Evolutionary conservation across 2,113 vertebrate genomes (phyloP), one percentile per base, ranked within the genome.

Genomic region (Rynchops niger): DNA sequence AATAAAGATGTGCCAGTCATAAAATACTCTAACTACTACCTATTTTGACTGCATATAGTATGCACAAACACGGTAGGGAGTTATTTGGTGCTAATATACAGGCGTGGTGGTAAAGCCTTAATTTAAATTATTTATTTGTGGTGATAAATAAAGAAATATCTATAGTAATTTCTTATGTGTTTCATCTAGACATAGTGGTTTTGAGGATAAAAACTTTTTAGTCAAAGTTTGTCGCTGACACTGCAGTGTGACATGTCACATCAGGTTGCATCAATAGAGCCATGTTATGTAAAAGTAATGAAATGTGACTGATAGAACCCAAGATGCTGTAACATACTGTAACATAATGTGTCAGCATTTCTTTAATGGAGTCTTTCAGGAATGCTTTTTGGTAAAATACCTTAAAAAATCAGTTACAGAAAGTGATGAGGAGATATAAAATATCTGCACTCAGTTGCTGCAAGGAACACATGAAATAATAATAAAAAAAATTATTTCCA

Each of bases 241-340:
- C 88, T 97, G 96, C 96, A 98, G 66, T 63, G 85, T 98, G 94
- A 96, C 88, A 93, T 97, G 95, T 97, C 97, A 98, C 93, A 96
- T 98, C 95, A 96, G 89, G 96, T 96, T 97, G 88, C 94, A 97
- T 98, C 97, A 98, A 95, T 93, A 96, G 91, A 78, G 89, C 67
- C 67, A 32, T 82, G 96, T 94, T 97, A 96, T 96, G 96, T 96
- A 96, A 97, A 97, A 97, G 82, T 98, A 98, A 98, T 98, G 93
- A 89, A 96, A 98, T 96, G 91, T 98, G 98, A 98, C 92, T 93
- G 96, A 97, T 98, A 93, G 95, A 97, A 97, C 96, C 97, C 95
- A 96, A 95, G 96, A 93, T 93, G 95, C 74, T 91, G 95, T 94
- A 97, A 95, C 97, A 90, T 82, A 92, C 70, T 66, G 77, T 94